Evolutionary conservation across 2,888 invertebrate species (phyloP), one percentile per base, ranked within the genome.

Genomic region (Cerastoderma edule): DNA sequence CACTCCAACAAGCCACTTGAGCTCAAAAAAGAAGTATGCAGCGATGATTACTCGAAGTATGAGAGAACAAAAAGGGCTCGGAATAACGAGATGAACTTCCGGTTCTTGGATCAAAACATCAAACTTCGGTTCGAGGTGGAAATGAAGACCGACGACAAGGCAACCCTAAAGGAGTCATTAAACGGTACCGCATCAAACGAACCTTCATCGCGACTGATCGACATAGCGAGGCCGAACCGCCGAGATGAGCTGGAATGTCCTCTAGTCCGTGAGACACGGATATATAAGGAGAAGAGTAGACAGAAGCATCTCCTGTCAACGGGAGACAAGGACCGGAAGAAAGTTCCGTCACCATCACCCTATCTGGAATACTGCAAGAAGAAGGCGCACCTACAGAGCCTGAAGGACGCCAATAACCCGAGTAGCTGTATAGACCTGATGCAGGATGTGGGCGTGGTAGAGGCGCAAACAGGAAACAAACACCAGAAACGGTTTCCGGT

Each of bases 321-420:
- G 32, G 30, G n/a, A 2, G 68, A 50, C 19, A n/a, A 57, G n/a
- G 24, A 8, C 5, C n/a, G 5, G 24, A 4, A 27, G 1, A 27
- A 67, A 8, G 56, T 54, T 32, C 5, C 50, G 16, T n/a, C 50
- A 4, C 22, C 44, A 0, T 74, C 78, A 1, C 75, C 79, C n/a
- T 79, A 79, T 60, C 16, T 75, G 19, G 79, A 75, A 33, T 79
- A 75, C 30, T 75, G 72, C 27, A 79, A 75, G 48, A 35, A 60
- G 19, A 75, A 53, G 27, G 65, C 68, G 1, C 28, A 73, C 33
- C 63, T 73, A 39, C 39, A 32, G 44, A 60, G 67, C 10, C 19
- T 53, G 6, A 57, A 35, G 35, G 67, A 35, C 0, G 32, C 8
- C 22, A 35, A 28, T 13, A 8, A 35, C 6, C 53, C 22, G 24